These are phyloP conservation scores for Drosophila demipolita DNA, from an alignment of 2,888 invertebrate genomes.

Conservation along the genomic window DNA sequence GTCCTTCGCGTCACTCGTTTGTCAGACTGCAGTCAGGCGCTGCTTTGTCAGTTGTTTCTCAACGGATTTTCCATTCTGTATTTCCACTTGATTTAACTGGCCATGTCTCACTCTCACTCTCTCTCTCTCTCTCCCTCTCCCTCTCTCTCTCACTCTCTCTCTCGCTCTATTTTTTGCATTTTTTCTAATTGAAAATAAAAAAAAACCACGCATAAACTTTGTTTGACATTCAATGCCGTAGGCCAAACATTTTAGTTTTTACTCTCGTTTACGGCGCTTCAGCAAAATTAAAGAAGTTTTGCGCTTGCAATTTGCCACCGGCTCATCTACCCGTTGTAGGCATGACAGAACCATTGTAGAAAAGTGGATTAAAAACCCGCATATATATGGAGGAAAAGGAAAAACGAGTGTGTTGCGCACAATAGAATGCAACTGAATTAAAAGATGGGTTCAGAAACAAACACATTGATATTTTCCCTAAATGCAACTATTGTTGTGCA, in stretches of 20 bases:
- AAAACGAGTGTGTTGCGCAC: background rate
- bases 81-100: slow-evolving; percentile 37
- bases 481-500: background rate
- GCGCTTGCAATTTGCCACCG: slow-evolving; percentile 65
- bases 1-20: slow-evolving; percentile 51
- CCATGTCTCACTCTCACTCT: slow-evolving; percentile 10
- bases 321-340: slow-evolving; percentile 34
- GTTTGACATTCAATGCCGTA: slow-evolving; percentile 75
- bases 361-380: background rate
- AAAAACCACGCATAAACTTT: slow-evolving; percentile 61
- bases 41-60: slow-evolving; percentile 45
- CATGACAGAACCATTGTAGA: slow-evolving; percentile 33
- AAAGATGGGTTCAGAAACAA: slow-evolving; percentile 21
- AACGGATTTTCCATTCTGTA: slow-evolving; percentile 25
- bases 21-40: slow-evolving; percentile 37
- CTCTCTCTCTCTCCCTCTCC: slow-evolving; percentile 1
- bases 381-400: background rate
- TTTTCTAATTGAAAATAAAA: slow-evolving; percentile 72
- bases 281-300: slow-evolving; percentile 79
- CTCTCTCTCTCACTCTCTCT: slow-evolving; percentile 1
- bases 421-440: slow-evolving; percentile 11
- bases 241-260: slow-evolving; percentile 67
- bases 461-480: background rate
- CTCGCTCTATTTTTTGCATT: slow-evolving; percentile 12
- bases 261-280: slow-evolving; percentile 49